Evolutionary conservation across 2,797 vertebrate species (phyloP).

Genomic region (Rallus crepitans): DNA sequence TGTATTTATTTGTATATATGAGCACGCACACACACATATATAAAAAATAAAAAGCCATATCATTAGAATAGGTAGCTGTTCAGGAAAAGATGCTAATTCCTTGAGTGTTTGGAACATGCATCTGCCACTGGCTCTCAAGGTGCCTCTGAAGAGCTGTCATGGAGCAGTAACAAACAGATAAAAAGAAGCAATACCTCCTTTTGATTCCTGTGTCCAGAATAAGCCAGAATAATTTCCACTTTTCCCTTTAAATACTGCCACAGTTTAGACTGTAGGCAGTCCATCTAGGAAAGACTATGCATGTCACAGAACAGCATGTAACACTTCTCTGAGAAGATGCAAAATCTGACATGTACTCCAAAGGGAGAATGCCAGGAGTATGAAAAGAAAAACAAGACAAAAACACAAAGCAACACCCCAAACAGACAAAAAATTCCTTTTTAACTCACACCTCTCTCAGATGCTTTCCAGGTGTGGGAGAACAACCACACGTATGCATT

Average conservation of each 20-base stretch:
- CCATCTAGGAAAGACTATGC: neutral
- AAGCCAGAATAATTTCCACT: neutral
- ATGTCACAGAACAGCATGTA: neutral
- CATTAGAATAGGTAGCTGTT: neutral
- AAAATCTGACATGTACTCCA: neutral
- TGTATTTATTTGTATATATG: neutral
- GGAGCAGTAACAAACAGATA: neutral
- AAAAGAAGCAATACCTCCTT: neutral
- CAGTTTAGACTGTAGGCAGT: neutral
- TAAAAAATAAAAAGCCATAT: neutral
- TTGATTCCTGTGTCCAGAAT: neutral
- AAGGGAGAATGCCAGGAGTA: neutral
- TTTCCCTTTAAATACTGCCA: neutral
- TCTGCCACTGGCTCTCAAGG: neutral
- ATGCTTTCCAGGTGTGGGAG: neutral
- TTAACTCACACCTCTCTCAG: neutral
- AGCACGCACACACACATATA: fast-evolving
- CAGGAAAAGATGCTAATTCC: neutral
- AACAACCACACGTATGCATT: neutral
- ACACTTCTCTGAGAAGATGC: neutral
- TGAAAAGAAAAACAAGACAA: too few species aligned
- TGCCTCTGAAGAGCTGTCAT: neutral
- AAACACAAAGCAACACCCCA: too few species aligned
- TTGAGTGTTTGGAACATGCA: neutral
- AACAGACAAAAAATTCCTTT: neutral